These are phyloP conservation scores for Drosophila paracracens DNA, from an alignment of 2,888 invertebrate species.

Conservation along the genomic window DNA sequence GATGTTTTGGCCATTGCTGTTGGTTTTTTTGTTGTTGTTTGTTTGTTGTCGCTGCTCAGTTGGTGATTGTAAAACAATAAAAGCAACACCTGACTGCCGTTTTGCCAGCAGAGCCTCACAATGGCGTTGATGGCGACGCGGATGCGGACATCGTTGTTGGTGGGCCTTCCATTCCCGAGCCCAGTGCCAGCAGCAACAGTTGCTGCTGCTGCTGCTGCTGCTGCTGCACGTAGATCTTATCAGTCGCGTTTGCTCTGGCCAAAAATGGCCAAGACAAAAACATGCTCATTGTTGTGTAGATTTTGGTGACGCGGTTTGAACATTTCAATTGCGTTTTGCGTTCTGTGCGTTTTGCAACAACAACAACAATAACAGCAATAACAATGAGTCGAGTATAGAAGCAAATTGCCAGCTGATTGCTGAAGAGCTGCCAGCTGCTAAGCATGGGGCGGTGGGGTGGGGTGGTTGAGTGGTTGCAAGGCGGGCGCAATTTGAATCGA, in stretches of 20 bases:
- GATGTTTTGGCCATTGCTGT: conserved; percentile 23
- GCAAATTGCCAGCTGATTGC: conserved; percentile 58
- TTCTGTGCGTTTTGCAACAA: conserved; percentile 45
- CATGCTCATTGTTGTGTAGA: conserved; percentile 73
- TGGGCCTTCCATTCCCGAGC: conserved; percentile 42
- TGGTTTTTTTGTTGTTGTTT: conserved; percentile 19
- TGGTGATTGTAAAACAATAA: conserved; percentile 80
- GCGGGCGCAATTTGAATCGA: conserved; percentile 56
- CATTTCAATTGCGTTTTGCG: conserved; percentile 75
- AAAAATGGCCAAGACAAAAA: conserved; percentile 68
- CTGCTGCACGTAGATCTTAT: conserved; percentile 57
- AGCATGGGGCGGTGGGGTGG: neutral
- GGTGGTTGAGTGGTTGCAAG: neutral
- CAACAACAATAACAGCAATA: conserved; percentile 14
- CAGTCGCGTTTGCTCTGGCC: conserved; percentile 51
- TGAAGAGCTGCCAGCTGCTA: conserved; percentile 8
- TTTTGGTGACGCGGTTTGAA: conserved; percentile 61
- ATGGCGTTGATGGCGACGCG: conserved; percentile 74
- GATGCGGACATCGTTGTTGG: conserved; percentile 69
- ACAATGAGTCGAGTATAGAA: conserved; percentile 12
- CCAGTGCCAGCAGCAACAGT: conserved; percentile 16
- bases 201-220: conserved; percentile 5
- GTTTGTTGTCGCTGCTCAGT: conserved; percentile 9
- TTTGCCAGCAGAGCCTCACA: conserved; percentile 53
- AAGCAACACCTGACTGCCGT: conserved; percentile 80